Conservation (phyloP, 2,113 vertebrate genomes). For the Phocoena sinus region DNA sequence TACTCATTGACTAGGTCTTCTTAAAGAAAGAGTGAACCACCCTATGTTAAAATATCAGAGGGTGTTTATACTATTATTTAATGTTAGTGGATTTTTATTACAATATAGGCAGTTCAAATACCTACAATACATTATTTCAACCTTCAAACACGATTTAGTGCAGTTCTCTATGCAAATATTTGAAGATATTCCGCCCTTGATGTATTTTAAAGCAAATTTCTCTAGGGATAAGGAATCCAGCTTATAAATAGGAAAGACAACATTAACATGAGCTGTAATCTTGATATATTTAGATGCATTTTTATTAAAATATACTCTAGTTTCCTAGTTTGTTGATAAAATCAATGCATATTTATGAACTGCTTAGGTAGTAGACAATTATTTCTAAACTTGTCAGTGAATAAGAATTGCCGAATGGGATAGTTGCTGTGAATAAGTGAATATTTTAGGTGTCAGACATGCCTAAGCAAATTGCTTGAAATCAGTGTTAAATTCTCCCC, state of each 20-base stretch:
- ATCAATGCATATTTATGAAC: constrained; percentile 42
- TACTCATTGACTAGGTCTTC: neutral
- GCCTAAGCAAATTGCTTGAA: neutral
- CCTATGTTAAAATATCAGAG: neutral
- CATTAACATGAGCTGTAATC: neutral
- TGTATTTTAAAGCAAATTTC: constrained; percentile 11
- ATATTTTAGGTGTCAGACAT: constrained; percentile 24
- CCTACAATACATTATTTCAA: neutral
- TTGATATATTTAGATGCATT: neutral
- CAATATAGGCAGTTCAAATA: neutral
- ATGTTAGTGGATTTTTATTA: neutral
- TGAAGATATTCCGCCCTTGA: neutral
- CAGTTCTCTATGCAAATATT: neutral
- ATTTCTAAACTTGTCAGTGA: constrained; percentile 53
- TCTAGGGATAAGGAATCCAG: neutral
- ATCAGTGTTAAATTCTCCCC: neutral
- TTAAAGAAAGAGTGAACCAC: neutral
- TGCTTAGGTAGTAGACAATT: constrained; percentile 40
- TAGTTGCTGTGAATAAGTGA: constrained; percentile 41
- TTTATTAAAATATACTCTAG: neutral
- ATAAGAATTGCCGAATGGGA: constrained; percentile 32
- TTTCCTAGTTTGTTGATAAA: constrained; percentile 11
- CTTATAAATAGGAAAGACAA: neutral
- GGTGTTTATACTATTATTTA: neutral
- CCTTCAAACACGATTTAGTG: neutral